A percentile compares a stretch with the other conserved stretches of the same genome.
Conservation (phyloP, 2,888 invertebrate genomes). For the Xestia xanthographa region DNA sequence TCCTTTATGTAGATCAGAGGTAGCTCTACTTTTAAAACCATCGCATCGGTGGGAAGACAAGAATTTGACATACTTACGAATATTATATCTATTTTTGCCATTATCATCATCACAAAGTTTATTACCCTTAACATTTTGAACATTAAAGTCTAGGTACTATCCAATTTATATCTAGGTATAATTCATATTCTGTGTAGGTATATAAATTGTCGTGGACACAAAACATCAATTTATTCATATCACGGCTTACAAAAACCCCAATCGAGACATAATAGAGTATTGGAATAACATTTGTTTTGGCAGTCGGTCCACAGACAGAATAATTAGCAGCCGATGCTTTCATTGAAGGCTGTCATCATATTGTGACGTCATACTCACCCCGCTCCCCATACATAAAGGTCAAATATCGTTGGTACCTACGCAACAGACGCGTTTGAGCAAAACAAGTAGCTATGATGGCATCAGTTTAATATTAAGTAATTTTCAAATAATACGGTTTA, state of each 20-base stretch:
- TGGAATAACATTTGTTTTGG: slow-evolving; percentile 63
- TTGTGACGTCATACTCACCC: slow-evolving; percentile 58
- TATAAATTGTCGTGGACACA: slow-evolving; percentile 29
- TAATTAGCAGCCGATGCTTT: slow-evolving; percentile 64
- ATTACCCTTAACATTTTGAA: neutral
- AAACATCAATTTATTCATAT: slow-evolving; percentile 51
- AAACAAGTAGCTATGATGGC: slow-evolving; percentile 51
- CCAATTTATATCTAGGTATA: neutral
- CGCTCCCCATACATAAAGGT: slow-evolving; percentile 62
- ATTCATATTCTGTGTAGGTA: slow-evolving; percentile 10
- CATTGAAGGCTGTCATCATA: slow-evolving; percentile 67
- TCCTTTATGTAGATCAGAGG: slow-evolving; percentile 30
- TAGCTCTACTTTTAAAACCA: slow-evolving; percentile 2
- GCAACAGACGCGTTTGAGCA: slow-evolving; percentile 56
- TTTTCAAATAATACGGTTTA: neutral
- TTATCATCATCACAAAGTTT: neutral
- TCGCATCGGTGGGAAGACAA: neutral
- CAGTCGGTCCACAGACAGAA: slow-evolving; percentile 58
- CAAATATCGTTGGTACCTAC: slow-evolving; percentile 58
- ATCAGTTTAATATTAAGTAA: slow-evolving; percentile 6
- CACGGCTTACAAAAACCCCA: slow-evolving; percentile 43
- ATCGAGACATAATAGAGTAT: slow-evolving; percentile 56
- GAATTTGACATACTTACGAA: slow-evolving; percentile 21
- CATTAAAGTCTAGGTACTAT: neutral
- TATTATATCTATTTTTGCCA: neutral